Evolutionary conservation across 2,888 invertebrate genomes (phyloP), one percentile per base, ranked within the genome.

Genomic region (Hololepta plana): DNA sequence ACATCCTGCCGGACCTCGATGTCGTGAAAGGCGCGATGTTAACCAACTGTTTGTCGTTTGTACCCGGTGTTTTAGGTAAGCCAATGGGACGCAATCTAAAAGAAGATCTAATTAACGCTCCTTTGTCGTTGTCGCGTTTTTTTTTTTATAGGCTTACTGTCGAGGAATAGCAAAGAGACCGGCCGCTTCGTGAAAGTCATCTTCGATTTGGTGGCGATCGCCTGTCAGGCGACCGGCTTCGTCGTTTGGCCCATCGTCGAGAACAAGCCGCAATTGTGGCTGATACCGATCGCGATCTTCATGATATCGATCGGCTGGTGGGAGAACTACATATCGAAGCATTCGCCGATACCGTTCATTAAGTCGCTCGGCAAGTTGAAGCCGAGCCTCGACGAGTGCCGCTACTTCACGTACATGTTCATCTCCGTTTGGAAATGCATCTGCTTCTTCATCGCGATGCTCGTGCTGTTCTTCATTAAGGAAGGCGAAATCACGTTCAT

Each of bases 301-400:
- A 67, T 90, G 41, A 77, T 88, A 35, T 95, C 95, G 1, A 65
- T 85, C 19, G 85, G 87, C 12, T 95, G 93, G 90, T 96, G 96
- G 96, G 95, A 96, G 55, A 96, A 96, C 55, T 96, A 85, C 48
- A 84, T 91, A 2, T 80, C 84, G 30, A 65, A 72, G 30, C 72
- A 82, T 41, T 88, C 91, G 29, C 76, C 85, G 1, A 65, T 90
- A 34, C 75, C 70, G 23, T 57, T 77, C 33, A 68, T 87, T 24
- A 74, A 75, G 46, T 65, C 65, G 21, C 58, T 84, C 41, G 81
- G 75, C 6, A 67, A 73, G 46, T 62, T 85, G 24, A 84, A 84
- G 47, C 79, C 77, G 27, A 72, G 82, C 27, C 59, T 93, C 35
- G 72, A 69, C 33, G 58, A 67, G 28, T 79, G 81, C 2, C 68